A percentile compares a stretch with the other conserved stretches of the same genome.
Conservation (phyloP, 2,113 vertebrate genomes). For the Copsychus sechellarum region DNA sequence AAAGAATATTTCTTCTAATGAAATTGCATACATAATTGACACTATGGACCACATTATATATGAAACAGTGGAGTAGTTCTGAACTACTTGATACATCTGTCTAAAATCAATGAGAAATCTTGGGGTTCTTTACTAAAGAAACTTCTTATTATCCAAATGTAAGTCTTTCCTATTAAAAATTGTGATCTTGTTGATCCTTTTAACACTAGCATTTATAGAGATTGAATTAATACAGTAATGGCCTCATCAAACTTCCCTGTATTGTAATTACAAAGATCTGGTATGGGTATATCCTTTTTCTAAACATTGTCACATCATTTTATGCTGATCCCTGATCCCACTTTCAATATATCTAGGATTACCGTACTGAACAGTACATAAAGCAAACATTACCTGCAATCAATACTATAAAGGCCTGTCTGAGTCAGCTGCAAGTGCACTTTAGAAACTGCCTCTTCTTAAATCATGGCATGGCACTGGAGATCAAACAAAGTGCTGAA, state of each 20-base stretch:
- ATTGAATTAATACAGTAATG: not conserved
- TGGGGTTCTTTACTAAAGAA: not conserved
- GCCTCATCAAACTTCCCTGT: not conserved
- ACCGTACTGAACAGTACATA: constrained; percentile 29
- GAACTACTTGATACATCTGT: not conserved
- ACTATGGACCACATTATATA: not conserved
- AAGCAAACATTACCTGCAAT: constrained; percentile 55
- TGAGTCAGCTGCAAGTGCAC: constrained; percentile 41
- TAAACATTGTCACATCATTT: constrained; percentile 60
- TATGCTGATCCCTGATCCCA: constrained; percentile 49
- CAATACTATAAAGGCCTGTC: constrained; percentile 29
- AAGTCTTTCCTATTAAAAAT: not conserved
- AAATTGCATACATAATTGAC: constrained; percentile 22
- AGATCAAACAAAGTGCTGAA: not conserved
- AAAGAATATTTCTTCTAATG: constrained; percentile 1
- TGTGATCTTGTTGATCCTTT: not conserved
- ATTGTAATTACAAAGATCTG: constrained; percentile 28
- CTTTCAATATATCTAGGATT: constrained; percentile 61
- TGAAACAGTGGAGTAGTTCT: not conserved
- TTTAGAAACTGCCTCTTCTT: constrained; percentile 35
- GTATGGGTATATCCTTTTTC: constrained; percentile 32
- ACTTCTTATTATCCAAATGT: not conserved
- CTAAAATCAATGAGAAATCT: not conserved
- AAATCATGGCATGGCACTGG: not conserved
- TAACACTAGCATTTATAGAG: not conserved